Base-by-base conservation (phyloP, 2,797 vertebrate species). In the Tadarida brasiliensis region DNA sequence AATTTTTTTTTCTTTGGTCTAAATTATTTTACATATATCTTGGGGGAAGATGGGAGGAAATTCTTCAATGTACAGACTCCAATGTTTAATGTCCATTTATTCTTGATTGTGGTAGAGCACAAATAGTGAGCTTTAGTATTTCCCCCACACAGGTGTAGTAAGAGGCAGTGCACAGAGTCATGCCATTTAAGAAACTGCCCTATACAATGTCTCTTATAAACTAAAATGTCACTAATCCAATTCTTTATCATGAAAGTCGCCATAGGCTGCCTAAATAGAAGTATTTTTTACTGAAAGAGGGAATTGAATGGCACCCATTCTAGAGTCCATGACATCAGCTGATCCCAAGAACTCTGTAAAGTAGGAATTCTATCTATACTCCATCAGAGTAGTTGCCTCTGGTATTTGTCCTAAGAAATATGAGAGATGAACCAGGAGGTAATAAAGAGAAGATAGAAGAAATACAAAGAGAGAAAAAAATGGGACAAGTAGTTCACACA, bases 381-480 rank as follows among this genome's bases (percentile, higher is more conserved):
- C 7, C 4, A 12, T 84, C 35, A 70, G 57, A 88, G 6, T 83
- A 17, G 14, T 10, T 94, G 30, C 49, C 19, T 80, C 49, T 74
- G 33, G 5, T 70, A 77, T 93, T 96, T 73, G n/a, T 93, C 39
- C 20, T 94, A 71, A 19, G 19, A 91, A 93, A 84, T 71, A 70
- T 39, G 65, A 94, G n/a, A 91, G 30, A 28, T 82, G 59, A 22
- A 11, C 7, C 22, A 44, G 1, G 9, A 90, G 22, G 30, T 63
- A 89, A 87, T 84, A 94, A 87, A 91, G 54, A 87, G 28, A 96
- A 83, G 24, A 56, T 3, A 59, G 30, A 87, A 80, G n/a, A 76
- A 82, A 65, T 56, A 26, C 22, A 81, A 22, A 73, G 3, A 63
- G 16, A 83, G n/a, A 63, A 11, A 87, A 33, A 87, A 35, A 68